Evolutionary conservation across 2,888 invertebrate species (phyloP), one percentile per base, ranked within the genome.

Genomic region (Lithophane socia): DNA sequence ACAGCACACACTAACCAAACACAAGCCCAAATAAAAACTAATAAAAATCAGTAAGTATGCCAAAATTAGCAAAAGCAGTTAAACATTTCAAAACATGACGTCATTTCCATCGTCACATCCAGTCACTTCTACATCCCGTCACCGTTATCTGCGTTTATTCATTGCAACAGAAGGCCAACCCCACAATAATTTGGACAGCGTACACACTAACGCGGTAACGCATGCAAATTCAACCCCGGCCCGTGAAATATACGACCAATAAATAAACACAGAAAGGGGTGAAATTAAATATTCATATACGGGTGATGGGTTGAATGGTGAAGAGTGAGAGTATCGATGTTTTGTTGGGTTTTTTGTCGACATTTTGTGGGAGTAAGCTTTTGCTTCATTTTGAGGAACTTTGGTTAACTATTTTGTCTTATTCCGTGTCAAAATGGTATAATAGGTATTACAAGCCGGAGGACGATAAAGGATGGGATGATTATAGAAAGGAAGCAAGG

Each of bases 201-300:
- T 88, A 88, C 89, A 92, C 89, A 92, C 89, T 88, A 87, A 87
- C 84, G 82, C 79, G 84, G 89, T 88, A 93, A 92, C 93, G 92
- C 92, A 95, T 95, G 95, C 95, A 94, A 94, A 95, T 94, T 91
- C 88, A 84, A 88, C 92, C 94, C 94, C 88, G 90, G 92, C 94
- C 93, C 91, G 94, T 96, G 96, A 96, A 96, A 96, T 96, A 96
- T 96, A 96, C 94, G 94, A 92, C 95, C 95, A 95, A 96, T 96
- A 96, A 96, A 96, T 96, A 96, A 96, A 96, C 94, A 94, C 91
- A 91, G 92, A 94, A 95, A 95, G 96, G 96, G 96, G 96, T 96
- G 95, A 95, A 94, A 95, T 96, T 95, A 96, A 96, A 96, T 96
- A 96, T 96, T 96, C 95, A 96, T 95, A 92, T 87, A 83, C 85